These are phyloP conservation scores for Apodemia duryi DNA, from an alignment of 2,888 invertebrate species.

Conservation along the genomic window DNA sequence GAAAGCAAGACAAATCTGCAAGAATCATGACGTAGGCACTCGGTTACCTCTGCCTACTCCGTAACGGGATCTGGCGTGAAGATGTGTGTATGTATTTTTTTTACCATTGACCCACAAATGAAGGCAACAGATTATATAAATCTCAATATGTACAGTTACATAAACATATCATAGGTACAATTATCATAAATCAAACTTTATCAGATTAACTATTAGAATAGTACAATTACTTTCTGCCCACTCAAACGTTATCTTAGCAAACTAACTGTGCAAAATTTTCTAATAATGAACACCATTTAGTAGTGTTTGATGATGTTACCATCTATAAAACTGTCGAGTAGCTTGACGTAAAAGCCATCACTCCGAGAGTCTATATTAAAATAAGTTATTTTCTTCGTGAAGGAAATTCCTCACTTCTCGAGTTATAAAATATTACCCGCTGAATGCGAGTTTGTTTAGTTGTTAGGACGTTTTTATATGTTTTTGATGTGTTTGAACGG, in stretches of 20 bases:
- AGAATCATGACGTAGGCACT: too few species aligned
- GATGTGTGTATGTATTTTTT: neutral
- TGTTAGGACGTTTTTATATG: too few species aligned
- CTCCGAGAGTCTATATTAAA: neutral
- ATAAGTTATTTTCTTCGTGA: too few species aligned
- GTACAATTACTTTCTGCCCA: conserved; percentile 15
- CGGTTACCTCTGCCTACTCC: too few species aligned
- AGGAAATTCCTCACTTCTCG: too few species aligned
- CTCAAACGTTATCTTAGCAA: neutral
- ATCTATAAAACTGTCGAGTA: conserved; percentile 2
- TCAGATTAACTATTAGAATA: conserved; percentile 12
- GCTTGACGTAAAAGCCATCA: neutral
- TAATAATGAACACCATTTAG: conserved; percentile 5
- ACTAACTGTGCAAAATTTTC: neutral
- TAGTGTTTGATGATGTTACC: neutral
- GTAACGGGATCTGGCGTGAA: too few species aligned
- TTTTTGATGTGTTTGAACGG: too few species aligned
- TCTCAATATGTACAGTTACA: conserved; percentile 1
- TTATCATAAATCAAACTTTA: conserved; percentile 11
- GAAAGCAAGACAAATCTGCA: too few species aligned
- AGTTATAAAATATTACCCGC: too few species aligned
- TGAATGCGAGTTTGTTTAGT: too few species aligned
- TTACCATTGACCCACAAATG: neutral
- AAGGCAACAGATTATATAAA: conserved; percentile 1
- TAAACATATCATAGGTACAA: conserved; percentile 11